A percentile compares a stretch with the other conserved stretches of the same genome.
phyloP scores from a whole-genome alignment of 2,888 invertebrate genomes.

The Mechanitis messenoides region DNA sequence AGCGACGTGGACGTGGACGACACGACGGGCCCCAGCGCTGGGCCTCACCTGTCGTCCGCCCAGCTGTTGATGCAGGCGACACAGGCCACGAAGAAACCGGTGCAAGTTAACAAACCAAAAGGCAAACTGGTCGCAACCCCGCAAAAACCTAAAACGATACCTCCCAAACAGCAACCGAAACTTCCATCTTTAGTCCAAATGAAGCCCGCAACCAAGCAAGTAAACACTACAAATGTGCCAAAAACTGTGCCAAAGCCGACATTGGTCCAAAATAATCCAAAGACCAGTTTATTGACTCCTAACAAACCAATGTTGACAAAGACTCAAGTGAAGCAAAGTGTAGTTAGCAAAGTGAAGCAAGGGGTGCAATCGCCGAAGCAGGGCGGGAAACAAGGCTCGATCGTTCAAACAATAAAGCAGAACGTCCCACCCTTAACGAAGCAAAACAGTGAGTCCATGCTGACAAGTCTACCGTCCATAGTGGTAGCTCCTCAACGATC shows the following conservation, averaged over 20 bases:
- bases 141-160: constrained; percentile 38
- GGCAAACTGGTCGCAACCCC: constrained; percentile 44
- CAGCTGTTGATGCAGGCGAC: constrained; percentile 64
- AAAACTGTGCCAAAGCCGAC: constrained; percentile 18
- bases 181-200: constrained; percentile 32
- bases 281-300: constrained; percentile 23
- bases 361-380: constrained; percentile 44
- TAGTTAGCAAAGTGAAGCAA: constrained; percentile 29
- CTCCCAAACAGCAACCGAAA: constrained; percentile 31
- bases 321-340: constrained; percentile 30
- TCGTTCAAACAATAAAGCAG: constrained; percentile 29
- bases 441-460: constrained; percentile 28
- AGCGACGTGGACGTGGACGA: constrained; percentile 70
- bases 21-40: constrained; percentile 37
- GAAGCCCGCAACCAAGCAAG: constrained; percentile 32
- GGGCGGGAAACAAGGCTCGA: constrained; percentile 22
- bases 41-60: constrained; percentile 56
- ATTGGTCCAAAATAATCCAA: constrained; percentile 15
- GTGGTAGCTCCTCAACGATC: constrained; percentile 52
- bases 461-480: constrained; percentile 47
- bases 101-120: constrained; percentile 37
- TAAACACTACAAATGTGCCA: constrained; percentile 11
- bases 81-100: constrained; percentile 37
- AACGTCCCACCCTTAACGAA: constrained; percentile 28
- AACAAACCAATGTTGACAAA: constrained; percentile 21